Conservation (phyloP, 2,797 vertebrate genomes). For the Rhodeus uyekii region DNA sequence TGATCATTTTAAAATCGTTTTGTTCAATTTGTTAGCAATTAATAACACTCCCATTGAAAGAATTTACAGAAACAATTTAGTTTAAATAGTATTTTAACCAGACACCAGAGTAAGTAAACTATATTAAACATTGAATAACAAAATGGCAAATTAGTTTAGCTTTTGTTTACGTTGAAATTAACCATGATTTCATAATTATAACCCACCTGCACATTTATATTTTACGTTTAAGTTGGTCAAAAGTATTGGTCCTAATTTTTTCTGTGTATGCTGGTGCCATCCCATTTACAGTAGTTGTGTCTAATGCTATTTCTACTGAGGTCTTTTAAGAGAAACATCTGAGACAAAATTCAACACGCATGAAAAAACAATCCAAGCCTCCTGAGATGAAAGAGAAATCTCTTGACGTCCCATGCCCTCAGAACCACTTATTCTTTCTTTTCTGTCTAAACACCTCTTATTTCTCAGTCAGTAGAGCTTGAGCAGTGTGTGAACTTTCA, state of each 20-base stretch:
- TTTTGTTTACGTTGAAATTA: too few relatives aligned
- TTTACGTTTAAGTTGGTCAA: neutral
- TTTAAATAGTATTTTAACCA: neutral
- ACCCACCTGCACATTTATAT: too few relatives aligned
- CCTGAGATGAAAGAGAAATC: neutral
- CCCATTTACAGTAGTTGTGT: neutral
- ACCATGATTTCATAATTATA: too few relatives aligned
- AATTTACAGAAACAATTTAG: neutral
- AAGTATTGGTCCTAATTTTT: neutral
- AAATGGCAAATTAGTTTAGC: too few relatives aligned
- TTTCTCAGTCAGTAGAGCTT: neutral
- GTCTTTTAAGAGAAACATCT: neutral
- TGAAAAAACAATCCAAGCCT: neutral
- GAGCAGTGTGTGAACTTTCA: constrained; percentile 4
- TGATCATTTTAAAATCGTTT: neutral
- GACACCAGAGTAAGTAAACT: neutral
- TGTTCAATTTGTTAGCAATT: neutral
- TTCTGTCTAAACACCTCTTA: constrained; percentile 14
- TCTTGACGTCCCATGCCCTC: neutral
- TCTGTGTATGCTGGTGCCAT: neutral
- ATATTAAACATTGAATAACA: neutral
- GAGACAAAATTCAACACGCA: neutral
- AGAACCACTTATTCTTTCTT: neutral
- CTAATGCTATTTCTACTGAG: neutral
- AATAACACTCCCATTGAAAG: neutral